Conservation (phyloP, 2,113 vertebrate genomes). For the Neodontobutis hainanensis region DNA sequence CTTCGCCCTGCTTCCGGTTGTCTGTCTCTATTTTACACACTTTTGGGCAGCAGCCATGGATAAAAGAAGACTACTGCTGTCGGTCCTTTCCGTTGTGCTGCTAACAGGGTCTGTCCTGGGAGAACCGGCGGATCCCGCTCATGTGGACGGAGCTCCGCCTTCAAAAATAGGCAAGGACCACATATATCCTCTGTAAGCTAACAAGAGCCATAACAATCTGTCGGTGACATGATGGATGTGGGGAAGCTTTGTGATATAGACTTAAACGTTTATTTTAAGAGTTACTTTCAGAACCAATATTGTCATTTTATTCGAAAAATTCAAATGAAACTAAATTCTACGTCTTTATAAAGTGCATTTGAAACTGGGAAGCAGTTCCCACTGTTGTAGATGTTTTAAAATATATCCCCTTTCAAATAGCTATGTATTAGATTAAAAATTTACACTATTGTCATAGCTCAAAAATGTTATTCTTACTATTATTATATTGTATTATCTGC, state of each 20-base stretch:
- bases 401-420: too few relatives aligned
- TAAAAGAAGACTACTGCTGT: constrained; percentile 3
- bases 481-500: too few relatives aligned
- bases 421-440: too few relatives aligned
- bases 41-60: constrained; percentile 28
- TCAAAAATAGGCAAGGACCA: constrained; percentile 76
- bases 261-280: background rate
- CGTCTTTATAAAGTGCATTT: too few relatives aligned
- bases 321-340: too few relatives aligned
- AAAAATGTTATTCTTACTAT: too few relatives aligned
- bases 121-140: constrained; percentile 54
- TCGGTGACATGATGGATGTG: too few relatives aligned
- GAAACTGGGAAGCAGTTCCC: background rate
- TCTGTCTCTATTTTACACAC: background rate
- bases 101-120: constrained; percentile 23
- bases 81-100: constrained; percentile 41
- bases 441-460: too few relatives aligned
- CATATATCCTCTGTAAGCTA: background rate
- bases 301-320: too few relatives aligned
- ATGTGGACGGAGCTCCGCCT: constrained; percentile 77
- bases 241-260: background rate
- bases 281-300: too few relatives aligned
- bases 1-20: background rate
- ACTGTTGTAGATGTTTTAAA: background rate
- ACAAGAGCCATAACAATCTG: constrained; percentile 7